These are phyloP conservation scores for Buathra laborator DNA, from an alignment of 2,888 invertebrate species.

Conservation along the genomic window DNA sequence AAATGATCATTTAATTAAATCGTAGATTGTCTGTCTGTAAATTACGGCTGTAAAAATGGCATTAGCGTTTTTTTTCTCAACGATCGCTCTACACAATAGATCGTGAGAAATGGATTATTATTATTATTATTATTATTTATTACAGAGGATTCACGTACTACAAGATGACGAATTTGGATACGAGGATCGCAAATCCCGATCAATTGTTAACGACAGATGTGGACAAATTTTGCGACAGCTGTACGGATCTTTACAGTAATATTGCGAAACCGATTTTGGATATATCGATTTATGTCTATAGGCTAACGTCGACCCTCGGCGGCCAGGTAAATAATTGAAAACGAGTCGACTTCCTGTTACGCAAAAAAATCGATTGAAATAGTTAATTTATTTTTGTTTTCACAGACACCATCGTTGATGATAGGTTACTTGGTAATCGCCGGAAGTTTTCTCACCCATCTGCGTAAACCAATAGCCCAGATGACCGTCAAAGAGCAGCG, in stretches of 20 bases:
- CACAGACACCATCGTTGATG: slow-evolving; percentile 95
- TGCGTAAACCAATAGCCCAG: slow-evolving; percentile 93
- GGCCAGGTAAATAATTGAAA: slow-evolving; percentile 87
- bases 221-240: slow-evolving; percentile 98
- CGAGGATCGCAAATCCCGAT: slow-evolving; percentile 97
- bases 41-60: no score
- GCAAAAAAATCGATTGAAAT: neutral
- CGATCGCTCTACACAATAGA: neutral
- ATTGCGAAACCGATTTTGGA: slow-evolving; percentile 98
- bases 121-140: slow-evolving; percentile 68
- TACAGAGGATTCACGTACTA: slow-evolving; percentile 97
- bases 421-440: slow-evolving; percentile 95
- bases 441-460: slow-evolving; percentile 94
- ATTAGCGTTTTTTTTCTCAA: neutral
- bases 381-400: slow-evolving; percentile 48
- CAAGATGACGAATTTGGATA: slow-evolving; percentile 98
- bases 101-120: slow-evolving; percentile 1
- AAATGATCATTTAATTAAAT: neutral
- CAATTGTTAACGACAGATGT: slow-evolving; percentile 98
- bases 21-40: no score
- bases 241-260: slow-evolving; percentile 98
- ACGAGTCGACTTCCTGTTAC: neutral
- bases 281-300: slow-evolving; percentile 96
- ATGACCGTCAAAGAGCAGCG: slow-evolving; percentile 98
- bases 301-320: slow-evolving; percentile 94